A percentile compares a stretch with the other conserved stretches of the same genome.
These are phyloP conservation scores for Archivesica marissinica DNA, from an alignment of 1,140 invertebrate species.

Conservation along the genomic window DNA sequence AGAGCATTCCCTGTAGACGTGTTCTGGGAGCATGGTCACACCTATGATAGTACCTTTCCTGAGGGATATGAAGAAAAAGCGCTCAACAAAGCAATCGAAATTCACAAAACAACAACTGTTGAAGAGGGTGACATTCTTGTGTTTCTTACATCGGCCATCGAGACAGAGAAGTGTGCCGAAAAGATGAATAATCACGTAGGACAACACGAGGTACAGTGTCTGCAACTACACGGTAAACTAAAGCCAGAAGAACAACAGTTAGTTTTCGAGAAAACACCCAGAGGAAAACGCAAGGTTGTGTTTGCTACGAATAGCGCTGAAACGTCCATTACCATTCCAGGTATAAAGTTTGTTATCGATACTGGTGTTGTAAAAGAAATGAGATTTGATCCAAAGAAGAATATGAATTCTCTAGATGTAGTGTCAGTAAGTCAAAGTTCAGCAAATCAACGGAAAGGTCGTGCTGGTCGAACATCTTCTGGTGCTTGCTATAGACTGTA, in stretches of 20 bases:
- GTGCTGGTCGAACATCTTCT: constrained; percentile 77
- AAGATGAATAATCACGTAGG: constrained; percentile 48
- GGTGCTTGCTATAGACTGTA: constrained; percentile 81
- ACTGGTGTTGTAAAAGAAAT: constrained; percentile 80
- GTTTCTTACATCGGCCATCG: constrained; percentile 91
- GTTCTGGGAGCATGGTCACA: constrained; percentile 92
- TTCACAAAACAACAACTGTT: constrained; percentile 94
- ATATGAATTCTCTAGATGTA: constrained; percentile 72
- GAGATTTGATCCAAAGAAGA: constrained; percentile 76
- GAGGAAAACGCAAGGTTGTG: constrained; percentile 77
- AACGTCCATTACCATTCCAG: constrained; percentile 83
- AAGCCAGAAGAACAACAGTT: constrained; percentile 97
- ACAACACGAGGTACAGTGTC: constrained; percentile 64
- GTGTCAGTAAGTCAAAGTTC: constrained; percentile 75
- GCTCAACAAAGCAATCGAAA: constrained; percentile 97
- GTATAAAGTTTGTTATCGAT: constrained; percentile 82
- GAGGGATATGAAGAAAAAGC: constrained; percentile 96
- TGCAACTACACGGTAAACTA: constrained; percentile 96
- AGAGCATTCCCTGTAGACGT: constrained; percentile 94
- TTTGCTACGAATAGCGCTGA: constrained; percentile 83
- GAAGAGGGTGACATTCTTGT: constrained; percentile 99
- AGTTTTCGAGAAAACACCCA: constrained; percentile 72
- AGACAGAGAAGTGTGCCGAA: constrained; percentile 78
- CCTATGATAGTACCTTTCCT: constrained; percentile 89
- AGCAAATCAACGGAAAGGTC: constrained; percentile 80